Evolutionary conservation across 2,113 vertebrate genomes (phyloP).

Genomic region (Poeciliopsis retropinna): DNA sequence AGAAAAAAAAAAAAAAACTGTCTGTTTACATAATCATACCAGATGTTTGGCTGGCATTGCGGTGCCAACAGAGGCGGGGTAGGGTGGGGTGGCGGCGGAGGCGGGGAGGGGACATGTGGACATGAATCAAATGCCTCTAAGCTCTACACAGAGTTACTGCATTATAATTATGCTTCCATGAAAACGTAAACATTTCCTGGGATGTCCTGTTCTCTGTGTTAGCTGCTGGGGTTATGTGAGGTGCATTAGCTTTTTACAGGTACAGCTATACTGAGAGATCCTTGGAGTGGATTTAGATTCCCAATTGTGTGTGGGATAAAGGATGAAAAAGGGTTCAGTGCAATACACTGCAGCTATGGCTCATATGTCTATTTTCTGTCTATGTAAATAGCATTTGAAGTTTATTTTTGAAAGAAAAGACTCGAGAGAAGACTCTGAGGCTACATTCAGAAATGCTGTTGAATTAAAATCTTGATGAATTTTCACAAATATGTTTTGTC

Average conservation of each 20-base stretch:
- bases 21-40: constrained; percentile 48
- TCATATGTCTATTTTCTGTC: not conserved
- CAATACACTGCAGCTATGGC: not conserved
- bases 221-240: not conserved
- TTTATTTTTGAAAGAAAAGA: not conserved
- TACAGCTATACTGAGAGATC: not conserved
- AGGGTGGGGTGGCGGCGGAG: not conserved
- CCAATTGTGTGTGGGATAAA: not conserved
- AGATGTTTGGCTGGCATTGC: constrained; percentile 37
- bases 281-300: not conserved
- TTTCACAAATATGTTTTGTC: no score
- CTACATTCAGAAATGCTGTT: not conserved
- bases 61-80: constrained; percentile 2
- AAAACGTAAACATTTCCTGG: constrained; percentile 2
- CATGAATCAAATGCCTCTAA: constrained; percentile 18
- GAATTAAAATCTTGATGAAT: not conserved
- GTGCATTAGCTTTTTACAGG: not conserved
- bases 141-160: constrained; percentile 11
- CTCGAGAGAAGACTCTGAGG: not conserved
- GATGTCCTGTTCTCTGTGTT: not conserved
- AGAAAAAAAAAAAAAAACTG: constrained; percentile 6
- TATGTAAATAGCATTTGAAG: no score
- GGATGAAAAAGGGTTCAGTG: not conserved
- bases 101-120: constrained; percentile 12
- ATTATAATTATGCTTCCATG: not conserved